Conservation (phyloP, 2,113 vertebrate genomes). For the Channa maculata region DNA sequence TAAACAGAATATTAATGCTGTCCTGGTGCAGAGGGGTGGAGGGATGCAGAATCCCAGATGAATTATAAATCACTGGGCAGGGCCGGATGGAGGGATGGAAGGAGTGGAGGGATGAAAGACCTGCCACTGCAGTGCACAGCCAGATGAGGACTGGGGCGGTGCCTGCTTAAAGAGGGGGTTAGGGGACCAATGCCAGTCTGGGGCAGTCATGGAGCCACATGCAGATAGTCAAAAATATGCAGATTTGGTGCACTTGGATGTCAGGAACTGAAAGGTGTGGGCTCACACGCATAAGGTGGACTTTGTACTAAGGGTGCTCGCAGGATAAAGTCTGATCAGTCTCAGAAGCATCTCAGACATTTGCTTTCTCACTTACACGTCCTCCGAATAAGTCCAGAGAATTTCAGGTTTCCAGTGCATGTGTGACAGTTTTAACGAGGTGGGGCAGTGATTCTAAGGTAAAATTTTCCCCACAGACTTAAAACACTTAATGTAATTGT, state of each 20-base stretch:
- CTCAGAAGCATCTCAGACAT: too few species aligned
- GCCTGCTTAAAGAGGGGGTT: conserved; percentile 71
- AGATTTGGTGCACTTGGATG: background rate
- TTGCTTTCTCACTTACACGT: too few species aligned
- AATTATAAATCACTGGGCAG: conserved; percentile 86
- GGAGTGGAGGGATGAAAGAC: conserved; percentile 72
- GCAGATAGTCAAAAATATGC: conserved; percentile 3
- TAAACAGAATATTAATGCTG: conserved; percentile 82
- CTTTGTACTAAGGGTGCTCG: too few species aligned
- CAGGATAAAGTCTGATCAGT: too few species aligned
- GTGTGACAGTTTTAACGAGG: too few species aligned
- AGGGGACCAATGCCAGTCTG: conserved; percentile 61
- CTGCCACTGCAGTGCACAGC: conserved; percentile 70
- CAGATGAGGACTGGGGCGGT: conserved; percentile 70
- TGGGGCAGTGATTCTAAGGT: too few species aligned
- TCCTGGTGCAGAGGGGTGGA: conserved; percentile 78
- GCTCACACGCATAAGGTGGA: background rate
- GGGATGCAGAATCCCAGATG: conserved; percentile 80
- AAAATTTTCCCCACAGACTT: too few species aligned
- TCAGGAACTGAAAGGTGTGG: background rate
- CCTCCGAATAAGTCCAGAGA: too few species aligned
- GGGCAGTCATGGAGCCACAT: conserved; percentile 36
- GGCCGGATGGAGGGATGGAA: conserved; percentile 72
- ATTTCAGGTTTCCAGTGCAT: too few species aligned
- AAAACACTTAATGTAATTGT: too few species aligned